Conservation (phyloP, 2,888 invertebrate species). For the Caenorhabditis doughertyi region DNA sequence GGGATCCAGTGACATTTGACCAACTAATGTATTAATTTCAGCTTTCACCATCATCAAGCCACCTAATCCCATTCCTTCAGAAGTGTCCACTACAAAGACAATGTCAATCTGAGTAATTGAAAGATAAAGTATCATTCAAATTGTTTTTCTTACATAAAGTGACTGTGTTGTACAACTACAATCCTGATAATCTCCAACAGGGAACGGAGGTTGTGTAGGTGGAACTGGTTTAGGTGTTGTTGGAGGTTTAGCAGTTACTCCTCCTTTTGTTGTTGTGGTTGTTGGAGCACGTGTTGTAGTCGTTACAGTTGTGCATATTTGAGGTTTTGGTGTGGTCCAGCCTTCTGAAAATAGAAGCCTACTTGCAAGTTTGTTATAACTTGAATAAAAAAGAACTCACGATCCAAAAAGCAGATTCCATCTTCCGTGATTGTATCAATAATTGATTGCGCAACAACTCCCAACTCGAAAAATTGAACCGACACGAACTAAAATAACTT, state of each 20-base stretch:
- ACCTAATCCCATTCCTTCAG: slow-evolving; percentile 48
- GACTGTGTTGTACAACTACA: slow-evolving; percentile 53
- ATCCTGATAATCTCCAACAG: slow-evolving; percentile 62
- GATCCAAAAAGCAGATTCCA: slow-evolving; percentile 60
- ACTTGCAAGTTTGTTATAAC: background rate
- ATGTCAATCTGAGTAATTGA: slow-evolving; percentile 55
- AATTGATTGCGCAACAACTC: slow-evolving; percentile 31
- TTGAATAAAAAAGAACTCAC: slow-evolving; percentile 20
- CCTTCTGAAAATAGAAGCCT: slow-evolving; percentile 60
- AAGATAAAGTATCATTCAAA: background rate
- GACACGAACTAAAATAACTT: slow-evolving; percentile 37
- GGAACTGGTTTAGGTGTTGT: slow-evolving; percentile 31
- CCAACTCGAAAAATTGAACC: slow-evolving; percentile 39
- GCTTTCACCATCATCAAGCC: slow-evolving; percentile 62
- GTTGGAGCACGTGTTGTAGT: slow-evolving; percentile 45
- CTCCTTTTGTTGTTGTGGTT: slow-evolving; percentile 24
- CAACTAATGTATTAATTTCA: slow-evolving; percentile 59
- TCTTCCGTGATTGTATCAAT: slow-evolving; percentile 54
- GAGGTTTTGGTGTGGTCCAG: slow-evolving; percentile 43
- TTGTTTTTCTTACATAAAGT: slow-evolving; percentile 41
- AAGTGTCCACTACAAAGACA: slow-evolving; percentile 57
- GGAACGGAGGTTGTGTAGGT: slow-evolving; percentile 62
- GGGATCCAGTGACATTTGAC: slow-evolving; percentile 58
- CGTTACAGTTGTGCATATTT: slow-evolving; percentile 54
- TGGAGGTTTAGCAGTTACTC: slow-evolving; percentile 15